A percentile compares a stretch with the other conserved stretches of the same genome.
Conservation (phyloP, 1,140 invertebrate species). For the Propsilocerus akamusi region DNA sequence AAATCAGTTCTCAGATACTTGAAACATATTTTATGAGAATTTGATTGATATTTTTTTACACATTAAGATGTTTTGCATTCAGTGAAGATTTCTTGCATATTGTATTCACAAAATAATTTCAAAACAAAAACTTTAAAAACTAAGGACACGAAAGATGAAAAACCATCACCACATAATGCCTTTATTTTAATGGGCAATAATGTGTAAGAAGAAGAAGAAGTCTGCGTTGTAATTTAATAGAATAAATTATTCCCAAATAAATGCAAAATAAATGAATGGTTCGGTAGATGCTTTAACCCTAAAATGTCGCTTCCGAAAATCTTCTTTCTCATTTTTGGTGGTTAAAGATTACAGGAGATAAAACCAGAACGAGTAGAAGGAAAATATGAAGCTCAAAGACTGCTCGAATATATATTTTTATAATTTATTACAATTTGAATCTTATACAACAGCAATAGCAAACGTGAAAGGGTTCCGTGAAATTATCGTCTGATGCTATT, state of each 20-base stretch:
- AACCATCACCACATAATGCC: too few species aligned
- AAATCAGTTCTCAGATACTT: too few species aligned
- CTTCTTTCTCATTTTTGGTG: slow-evolving; percentile 1
- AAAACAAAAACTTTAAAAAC: too few species aligned
- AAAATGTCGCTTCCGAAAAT: not conserved
- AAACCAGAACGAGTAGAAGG: slow-evolving; percentile 1
- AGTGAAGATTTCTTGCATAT: too few species aligned
- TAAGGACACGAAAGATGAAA: too few species aligned
- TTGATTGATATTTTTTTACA: too few species aligned
- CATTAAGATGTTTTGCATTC: too few species aligned
- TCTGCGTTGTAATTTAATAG: not conserved
- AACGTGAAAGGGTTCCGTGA: not conserved
- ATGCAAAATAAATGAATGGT: slow-evolving; percentile 2
- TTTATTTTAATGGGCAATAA: slow-evolving; percentile 1
- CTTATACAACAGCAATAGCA: not conserved
- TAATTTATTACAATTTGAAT: not conserved
- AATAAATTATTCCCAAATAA: slow-evolving; percentile 2
- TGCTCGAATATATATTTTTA: not conserved
- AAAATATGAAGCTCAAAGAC: slow-evolving; percentile 3
- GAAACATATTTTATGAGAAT: too few species aligned
- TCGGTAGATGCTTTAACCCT: not conserved
- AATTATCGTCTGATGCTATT: too few species aligned
- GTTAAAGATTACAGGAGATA: slow-evolving; percentile 3
- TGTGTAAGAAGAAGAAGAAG: not conserved
- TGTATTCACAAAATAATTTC: too few species aligned